These are phyloP conservation scores for Leptogaster cylindrica DNA, from an alignment of 2,888 invertebrate genomes.

Conservation along the genomic window DNA sequence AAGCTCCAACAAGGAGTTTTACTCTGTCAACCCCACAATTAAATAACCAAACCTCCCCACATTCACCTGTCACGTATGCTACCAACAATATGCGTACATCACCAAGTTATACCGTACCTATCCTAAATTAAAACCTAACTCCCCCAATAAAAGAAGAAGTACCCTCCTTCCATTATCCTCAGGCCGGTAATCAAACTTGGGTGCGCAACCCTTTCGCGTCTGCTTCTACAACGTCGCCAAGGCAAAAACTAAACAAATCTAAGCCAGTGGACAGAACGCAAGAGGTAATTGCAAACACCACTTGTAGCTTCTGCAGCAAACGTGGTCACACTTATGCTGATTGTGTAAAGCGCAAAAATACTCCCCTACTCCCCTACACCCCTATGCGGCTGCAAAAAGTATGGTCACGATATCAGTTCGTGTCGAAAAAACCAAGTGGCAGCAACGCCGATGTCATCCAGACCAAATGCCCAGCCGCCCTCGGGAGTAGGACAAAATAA, in stretches of 20 bases:
- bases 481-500: background rate
- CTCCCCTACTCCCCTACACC: background rate
- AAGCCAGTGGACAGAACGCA: no score
- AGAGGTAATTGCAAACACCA: background rate
- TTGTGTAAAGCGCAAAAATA: background rate
- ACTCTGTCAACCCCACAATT: background rate
- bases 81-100: background rate
- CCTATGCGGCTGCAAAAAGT: background rate
- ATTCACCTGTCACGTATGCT: background rate
- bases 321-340: background rate
- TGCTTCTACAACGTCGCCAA: background rate
- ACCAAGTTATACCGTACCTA: background rate
- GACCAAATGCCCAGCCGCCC: background rate
- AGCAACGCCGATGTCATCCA: background rate
- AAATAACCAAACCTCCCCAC: background rate
- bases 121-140: background rate
- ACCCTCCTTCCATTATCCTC: background rate
- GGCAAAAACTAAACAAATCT: no score
- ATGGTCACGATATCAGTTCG: background rate
- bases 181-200: no score
- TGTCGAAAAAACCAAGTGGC: background rate
- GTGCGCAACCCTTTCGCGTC: background rate
- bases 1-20: background rate
- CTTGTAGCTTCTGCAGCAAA: background rate
- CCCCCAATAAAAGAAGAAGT: background rate